Percentiles rank a stretch among this genome's conserved stretches.
These are phyloP conservation scores for Mesodorylaimus sp. DNA, from an alignment of 2,888 invertebrate species.

Conservation along the genomic window DNA sequence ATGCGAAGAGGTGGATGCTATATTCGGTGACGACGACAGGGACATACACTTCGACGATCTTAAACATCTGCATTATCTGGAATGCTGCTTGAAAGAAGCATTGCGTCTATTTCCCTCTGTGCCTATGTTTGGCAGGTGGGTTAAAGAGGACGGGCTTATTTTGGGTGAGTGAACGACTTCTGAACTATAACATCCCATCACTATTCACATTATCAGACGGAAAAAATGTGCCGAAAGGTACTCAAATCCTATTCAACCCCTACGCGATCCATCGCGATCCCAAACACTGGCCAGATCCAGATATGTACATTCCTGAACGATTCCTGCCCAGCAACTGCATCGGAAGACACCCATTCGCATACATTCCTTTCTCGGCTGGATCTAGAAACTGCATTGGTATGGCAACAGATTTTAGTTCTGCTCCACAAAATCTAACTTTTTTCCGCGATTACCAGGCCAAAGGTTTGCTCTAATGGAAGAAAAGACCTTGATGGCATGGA, in stretches of 20 bases:
- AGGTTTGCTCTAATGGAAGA: slow-evolving; percentile 35
- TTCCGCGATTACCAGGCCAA: too few relatives aligned
- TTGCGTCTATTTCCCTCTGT: slow-evolving; percentile 37
- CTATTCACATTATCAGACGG: slow-evolving; percentile 19
- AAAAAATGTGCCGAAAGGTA: slow-evolving; percentile 26
- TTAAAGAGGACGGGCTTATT: slow-evolving; percentile 30
- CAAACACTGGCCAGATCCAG: slow-evolving; percentile 33
- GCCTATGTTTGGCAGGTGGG: slow-evolving; percentile 32
- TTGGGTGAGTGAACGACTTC: too few relatives aligned
- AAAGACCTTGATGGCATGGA: slow-evolving; percentile 32
- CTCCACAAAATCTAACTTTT: too few relatives aligned
- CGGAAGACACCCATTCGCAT: slow-evolving; percentile 33
- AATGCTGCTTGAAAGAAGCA: slow-evolving; percentile 37
- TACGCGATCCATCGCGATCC: slow-evolving; percentile 32
- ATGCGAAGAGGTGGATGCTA: slow-evolving; percentile 35
- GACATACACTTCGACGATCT: slow-evolving; percentile 36
- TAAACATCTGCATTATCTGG: slow-evolving; percentile 35
- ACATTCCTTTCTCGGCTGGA: slow-evolving; percentile 37
- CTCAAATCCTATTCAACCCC: slow-evolving; percentile 22
- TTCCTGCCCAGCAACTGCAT: slow-evolving; percentile 30
- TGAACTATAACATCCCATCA: too few relatives aligned
- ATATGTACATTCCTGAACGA: slow-evolving; percentile 34
- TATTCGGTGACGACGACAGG: slow-evolving; percentile 34
- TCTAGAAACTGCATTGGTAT: slow-evolving; percentile 37
- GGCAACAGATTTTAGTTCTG: too few relatives aligned